Percentiles rank a stretch among this genome's conserved stretches.
Conservation (phyloP, 2,113 vertebrate genomes). For the Arothron firmamentum region DNA sequence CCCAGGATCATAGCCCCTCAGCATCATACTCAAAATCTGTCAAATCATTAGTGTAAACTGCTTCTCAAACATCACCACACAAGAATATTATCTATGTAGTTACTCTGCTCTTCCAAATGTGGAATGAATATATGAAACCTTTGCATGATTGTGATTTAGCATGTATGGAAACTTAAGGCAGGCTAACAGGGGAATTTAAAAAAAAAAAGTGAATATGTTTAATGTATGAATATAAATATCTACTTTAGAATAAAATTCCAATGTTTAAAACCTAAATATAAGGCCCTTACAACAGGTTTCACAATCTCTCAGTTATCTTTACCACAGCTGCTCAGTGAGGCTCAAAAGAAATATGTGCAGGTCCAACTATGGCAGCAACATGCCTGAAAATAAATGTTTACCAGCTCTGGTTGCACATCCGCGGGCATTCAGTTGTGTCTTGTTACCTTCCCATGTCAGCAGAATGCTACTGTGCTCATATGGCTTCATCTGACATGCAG, state of each 20-base stretch:
- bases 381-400: conserved; percentile 70
- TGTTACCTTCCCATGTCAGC: conserved; percentile 69
- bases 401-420: conserved; percentile 63
- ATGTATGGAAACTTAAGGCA: not conserved
- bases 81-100: conserved; percentile 53
- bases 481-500: conserved; percentile 55
- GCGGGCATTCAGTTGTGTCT: conserved; percentile 51
- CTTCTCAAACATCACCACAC: conserved; percentile 51
- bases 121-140: conserved; percentile 38
- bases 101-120: conserved; percentile 43
- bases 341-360: conserved; percentile 28
- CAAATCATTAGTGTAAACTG: conserved; percentile 37
- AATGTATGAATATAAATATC: not conserved
- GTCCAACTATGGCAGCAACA: conserved; percentile 42
- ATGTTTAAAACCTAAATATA: not conserved
- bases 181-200: not conserved
- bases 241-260: not conserved
- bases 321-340: conserved; percentile 25
- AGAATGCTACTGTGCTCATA: conserved; percentile 69
- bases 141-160: not conserved
- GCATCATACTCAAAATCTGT: conserved; percentile 35
- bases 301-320: conserved; percentile 12
- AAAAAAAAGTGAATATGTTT: too few relatives aligned
- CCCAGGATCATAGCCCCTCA: conserved; percentile 47
- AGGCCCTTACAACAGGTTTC: not conserved